Conservation (phyloP, 2,797 vertebrate species). For the Remorina albescens region DNA sequence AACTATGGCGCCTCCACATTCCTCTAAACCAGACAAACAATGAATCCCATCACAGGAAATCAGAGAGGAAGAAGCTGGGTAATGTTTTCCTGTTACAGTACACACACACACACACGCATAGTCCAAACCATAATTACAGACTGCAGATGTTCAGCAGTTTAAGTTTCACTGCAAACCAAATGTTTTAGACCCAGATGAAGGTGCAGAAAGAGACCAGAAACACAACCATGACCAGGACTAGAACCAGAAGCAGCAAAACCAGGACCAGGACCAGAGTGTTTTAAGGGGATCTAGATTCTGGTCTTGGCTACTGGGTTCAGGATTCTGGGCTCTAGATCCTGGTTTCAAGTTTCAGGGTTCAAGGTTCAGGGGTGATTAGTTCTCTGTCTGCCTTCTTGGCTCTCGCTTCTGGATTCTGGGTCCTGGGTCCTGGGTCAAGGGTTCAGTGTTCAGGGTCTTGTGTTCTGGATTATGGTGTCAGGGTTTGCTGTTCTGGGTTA, state of each 20-base stretch:
- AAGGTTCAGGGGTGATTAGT: too few species aligned
- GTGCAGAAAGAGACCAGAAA: background rate
- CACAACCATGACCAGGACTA: background rate
- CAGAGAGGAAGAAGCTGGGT: slow-evolving; percentile 62
- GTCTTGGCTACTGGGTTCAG: too few species aligned
- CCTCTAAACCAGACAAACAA: slow-evolving; percentile 48
- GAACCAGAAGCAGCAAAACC: background rate
- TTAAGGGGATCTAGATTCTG: too few species aligned
- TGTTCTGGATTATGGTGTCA: too few species aligned
- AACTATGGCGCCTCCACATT: slow-evolving; percentile 50
- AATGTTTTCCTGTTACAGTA: slow-evolving; percentile 60
- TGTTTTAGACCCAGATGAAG: background rate
- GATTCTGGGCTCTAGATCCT: too few species aligned
- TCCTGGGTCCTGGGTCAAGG: too few species aligned
- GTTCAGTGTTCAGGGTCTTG: too few species aligned
- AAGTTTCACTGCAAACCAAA: slow-evolving; percentile 51
- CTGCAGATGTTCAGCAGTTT: slow-evolving; percentile 56
- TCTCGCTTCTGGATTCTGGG: too few species aligned
- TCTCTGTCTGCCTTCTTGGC: too few species aligned
- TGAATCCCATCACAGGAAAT: slow-evolving; percentile 61
- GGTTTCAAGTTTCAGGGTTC: too few species aligned
- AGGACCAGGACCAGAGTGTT: background rate
- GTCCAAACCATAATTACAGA: slow-evolving; percentile 69
- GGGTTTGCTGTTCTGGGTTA: too few species aligned
- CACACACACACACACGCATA: slow-evolving; percentile 28